Base-by-base conservation (phyloP, 2,888 invertebrate genomes). In the Thysanoteuthis rhombus region DNA sequence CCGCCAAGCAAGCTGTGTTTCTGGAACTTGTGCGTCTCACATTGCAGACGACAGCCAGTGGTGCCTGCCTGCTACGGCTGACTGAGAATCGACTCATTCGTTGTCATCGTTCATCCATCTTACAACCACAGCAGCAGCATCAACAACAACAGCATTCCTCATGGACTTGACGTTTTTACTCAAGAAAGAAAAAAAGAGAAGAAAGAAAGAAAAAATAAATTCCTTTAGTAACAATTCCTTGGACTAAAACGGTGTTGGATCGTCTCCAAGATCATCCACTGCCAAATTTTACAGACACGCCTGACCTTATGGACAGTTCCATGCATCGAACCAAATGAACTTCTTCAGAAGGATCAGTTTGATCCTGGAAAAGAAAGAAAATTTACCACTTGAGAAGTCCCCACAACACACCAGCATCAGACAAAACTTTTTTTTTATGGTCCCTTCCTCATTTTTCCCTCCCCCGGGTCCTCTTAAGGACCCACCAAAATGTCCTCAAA, bases 381-480 rank as follows among this genome's bases (percentile, higher is more conserved):
- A 75, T 12, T 4, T 16, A 75, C 22, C 36, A 58, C 28, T n/a
- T 75, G 75, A 75, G 75, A 75, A 75, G 12, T 75, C 75, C 0
- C n/a, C 25, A 42, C 91, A 92, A n/a, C 91, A 92, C n/a, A 92
- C 91, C 91, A 92, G 40, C 91, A 92, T 45, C 91, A 92, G 91
- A 42, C 39, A n/a, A 91, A 22, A 40, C 38, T n/a, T n/a, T 45
- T 42, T 40, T 92, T 92, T 40, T 45, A n/a, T 22, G n/a, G n/a
- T 2, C 91, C 91, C 42, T 32, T 45, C 36, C 42, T 32, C 36
- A n/a, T 16, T 12, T 75, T n/a, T 75, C 36, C n/a, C 75, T 36
- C n/a, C 19, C 75, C 75, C 75, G 25, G 28, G 75, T n/a, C n/a
- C 36, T 36, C 75, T 12, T 75, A 36, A 75, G 75, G 75, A 75